Evolutionary conservation across 2,113 vertebrate species (phyloP).

Genomic region (Melanerpes aurifrons): DNA sequence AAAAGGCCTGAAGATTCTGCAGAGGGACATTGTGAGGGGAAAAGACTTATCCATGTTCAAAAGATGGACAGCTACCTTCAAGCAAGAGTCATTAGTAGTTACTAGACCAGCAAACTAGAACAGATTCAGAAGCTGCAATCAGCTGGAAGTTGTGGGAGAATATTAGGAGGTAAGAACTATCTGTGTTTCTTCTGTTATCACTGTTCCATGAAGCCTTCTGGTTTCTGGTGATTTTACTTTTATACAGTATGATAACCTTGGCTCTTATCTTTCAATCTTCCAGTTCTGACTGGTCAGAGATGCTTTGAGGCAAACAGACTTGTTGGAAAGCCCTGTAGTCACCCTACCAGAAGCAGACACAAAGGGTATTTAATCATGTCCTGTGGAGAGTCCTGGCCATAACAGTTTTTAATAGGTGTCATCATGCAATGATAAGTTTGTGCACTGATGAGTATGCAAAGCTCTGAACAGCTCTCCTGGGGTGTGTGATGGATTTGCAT

Average conservation of each 20-base stretch:
- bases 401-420: not conserved
- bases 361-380: not conserved
- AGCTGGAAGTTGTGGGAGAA: not conserved
- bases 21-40: not conserved
- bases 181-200: not conserved
- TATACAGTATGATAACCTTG: fast-evolving
- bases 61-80: not conserved
- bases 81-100: not conserved
- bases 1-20: not conserved
- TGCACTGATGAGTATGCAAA: not conserved
- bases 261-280: not conserved
- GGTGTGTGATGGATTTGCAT: not conserved
- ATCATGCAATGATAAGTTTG: not conserved
- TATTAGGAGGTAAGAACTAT: not conserved
- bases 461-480: not conserved
- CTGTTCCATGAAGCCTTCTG: not conserved
- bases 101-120: not conserved
- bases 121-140: not conserved
- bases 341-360: not conserved
- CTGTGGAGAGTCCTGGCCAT: not conserved
- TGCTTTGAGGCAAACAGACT: not conserved
- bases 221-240: not conserved
- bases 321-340: not conserved
- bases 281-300: not conserved
- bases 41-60: not conserved